These are phyloP conservation scores for Urophycis tenuis DNA, from an alignment of 2,797 vertebrate species.

Conservation along the genomic window DNA sequence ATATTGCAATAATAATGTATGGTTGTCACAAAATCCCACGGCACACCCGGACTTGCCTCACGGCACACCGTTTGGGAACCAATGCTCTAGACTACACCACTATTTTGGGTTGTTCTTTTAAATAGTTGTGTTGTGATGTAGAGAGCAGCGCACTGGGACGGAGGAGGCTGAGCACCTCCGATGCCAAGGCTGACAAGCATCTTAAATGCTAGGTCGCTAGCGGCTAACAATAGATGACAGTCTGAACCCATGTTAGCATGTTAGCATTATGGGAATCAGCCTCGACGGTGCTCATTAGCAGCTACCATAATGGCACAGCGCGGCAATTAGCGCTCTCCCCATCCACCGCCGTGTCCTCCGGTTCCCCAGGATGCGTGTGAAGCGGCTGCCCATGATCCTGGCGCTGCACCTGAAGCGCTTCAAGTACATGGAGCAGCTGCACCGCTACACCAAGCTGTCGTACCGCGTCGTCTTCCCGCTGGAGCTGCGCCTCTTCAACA, in stretches of 20 bases:
- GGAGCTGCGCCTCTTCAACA: conserved; percentile 95
- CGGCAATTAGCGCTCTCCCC: not conserved
- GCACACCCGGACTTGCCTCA: no score
- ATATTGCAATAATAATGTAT: no score
- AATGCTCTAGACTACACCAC: no score
- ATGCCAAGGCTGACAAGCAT: not conserved
- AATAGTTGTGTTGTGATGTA: no score
- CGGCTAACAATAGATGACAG: not conserved
- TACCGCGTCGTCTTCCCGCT: conserved; percentile 94
- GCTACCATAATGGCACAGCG: not conserved
- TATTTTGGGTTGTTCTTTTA: no score
- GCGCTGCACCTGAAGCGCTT: conserved; percentile 95
- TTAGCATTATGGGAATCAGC: not conserved
- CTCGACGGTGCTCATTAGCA: no score
- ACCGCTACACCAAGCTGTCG: conserved; percentile 95
- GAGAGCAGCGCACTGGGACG: not conserved
- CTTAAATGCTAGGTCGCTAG: not conserved
- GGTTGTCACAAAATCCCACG: no score
- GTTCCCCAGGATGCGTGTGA: conserved; percentile 75
- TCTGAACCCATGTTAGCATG: not conserved
- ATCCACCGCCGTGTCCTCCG: not conserved
- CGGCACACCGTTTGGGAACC: no score
- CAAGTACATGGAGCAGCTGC: conserved; percentile 97
- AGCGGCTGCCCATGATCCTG: conserved; percentile 96
- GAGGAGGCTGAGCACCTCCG: not conserved